Conservation (phyloP, 2,797 vertebrate genomes). For the Bovichtus variegatus region DNA sequence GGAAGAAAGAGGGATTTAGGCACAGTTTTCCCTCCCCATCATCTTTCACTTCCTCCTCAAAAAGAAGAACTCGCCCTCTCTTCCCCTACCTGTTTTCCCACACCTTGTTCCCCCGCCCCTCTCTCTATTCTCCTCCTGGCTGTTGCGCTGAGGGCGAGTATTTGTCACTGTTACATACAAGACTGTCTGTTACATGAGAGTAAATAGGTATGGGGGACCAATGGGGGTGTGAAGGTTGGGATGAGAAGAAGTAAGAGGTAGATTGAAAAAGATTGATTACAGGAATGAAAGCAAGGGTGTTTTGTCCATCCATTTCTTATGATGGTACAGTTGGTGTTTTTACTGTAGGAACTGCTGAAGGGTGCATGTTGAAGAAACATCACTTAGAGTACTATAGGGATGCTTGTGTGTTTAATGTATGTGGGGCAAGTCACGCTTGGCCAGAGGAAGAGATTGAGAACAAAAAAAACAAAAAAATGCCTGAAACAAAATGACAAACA, state of each 20-base stretch:
- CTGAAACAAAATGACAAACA: conserved; percentile 59
- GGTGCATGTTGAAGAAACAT: conserved; percentile 63
- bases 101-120: conserved; percentile 10
- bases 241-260: conserved; percentile 25
- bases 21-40: conserved; percentile 34
- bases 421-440: conserved; percentile 47
- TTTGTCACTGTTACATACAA: conserved; percentile 73
- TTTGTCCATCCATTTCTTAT: conserved; percentile 73
- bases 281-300: conserved; percentile 46
- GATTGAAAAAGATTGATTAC: conserved; percentile 43
- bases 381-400: conserved; percentile 67
- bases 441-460: conserved; percentile 57
- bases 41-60: conserved; percentile 52
- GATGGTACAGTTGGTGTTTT: conserved; percentile 74
- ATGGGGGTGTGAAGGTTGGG: conserved; percentile 25
- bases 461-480: conserved; percentile 48
- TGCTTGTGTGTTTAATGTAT: conserved; percentile 48
- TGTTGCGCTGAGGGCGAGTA: conserved; percentile 63
- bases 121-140: conserved; percentile 48
- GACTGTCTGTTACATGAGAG: conserved; percentile 69
- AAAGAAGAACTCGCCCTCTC: conserved; percentile 55
- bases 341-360: conserved; percentile 70
- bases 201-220: conserved; percentile 37
- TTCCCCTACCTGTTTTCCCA: conserved; percentile 26
- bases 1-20: conserved; percentile 39